Base-by-base conservation (phyloP, 2,113 vertebrate genomes). In the Salvator merianae region DNA sequence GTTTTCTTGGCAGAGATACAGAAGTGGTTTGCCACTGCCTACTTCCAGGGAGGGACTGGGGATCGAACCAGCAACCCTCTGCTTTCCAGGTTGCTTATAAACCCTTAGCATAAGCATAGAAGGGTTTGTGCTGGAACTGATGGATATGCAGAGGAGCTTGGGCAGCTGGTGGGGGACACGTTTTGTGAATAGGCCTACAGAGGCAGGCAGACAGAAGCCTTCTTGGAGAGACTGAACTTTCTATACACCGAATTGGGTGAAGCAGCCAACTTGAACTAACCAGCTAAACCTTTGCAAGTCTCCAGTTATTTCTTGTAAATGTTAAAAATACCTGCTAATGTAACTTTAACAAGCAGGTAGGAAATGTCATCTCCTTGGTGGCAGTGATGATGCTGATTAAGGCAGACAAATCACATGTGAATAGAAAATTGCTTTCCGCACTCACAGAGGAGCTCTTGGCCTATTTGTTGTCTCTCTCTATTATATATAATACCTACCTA, bases 381-480 rank as follows among this genome's bases (percentile, higher is more conserved):
- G 77, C 14, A 12, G 30, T 62, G 77, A 72, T 88, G 89, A 86
- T 83, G 86, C 88, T 94, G 90, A 92, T 96, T 94, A 93, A 91
- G 91, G 92, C 90, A 94, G 93, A 84, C 87, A 89, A 28, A 81
- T 87, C 82, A 88, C 72, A 86, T 89, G 88, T 87, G 89, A 94
- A 91, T 91, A 83, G 90, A 91, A 83, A 91, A 91, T 90, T 91
- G 90, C 88, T 90, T 91, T 90, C 40, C 16, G 84, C 90, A 75
- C 82, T 91, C 65, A 10, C 87, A 88, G 91, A 91, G 89, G 84
- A 92, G 84, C 90, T 72, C 92, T 91, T 92, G 92, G 55, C 40
- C 65, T 30, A 26, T 70, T 81, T 55, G 65, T 32, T 53, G 2
- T 36, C 3, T 8, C 30, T 20, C 63, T 69, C 47, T 26, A 53